A percentile compares a stretch with the other conserved stretches of the same genome.
Evolutionary conservation across 2,888 invertebrate species (phyloP).

Genomic region (Drosophila eohydei): DNA sequence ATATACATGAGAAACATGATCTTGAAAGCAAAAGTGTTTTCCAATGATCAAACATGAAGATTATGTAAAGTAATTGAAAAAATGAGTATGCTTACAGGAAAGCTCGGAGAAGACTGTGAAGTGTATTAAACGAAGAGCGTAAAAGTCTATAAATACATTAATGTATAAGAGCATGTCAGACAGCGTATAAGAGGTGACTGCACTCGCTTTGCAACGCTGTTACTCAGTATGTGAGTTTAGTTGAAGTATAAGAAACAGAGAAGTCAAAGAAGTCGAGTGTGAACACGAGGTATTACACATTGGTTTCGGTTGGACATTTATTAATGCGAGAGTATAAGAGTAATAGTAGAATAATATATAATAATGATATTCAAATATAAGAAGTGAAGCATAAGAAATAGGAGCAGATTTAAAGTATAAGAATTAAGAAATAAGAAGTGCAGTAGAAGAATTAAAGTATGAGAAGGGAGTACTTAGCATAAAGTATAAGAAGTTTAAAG

Average conservation of each 20-base stretch:
- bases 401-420: too few species aligned
- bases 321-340: too few species aligned
- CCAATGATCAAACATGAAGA: background rate
- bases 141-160: background rate
- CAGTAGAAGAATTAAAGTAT: background rate
- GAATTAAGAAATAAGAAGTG: background rate
- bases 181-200: too few species aligned
- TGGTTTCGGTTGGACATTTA: background rate
- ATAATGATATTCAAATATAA: too few species aligned
- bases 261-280: background rate
- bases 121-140: background rate
- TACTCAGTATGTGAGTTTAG: too few species aligned
- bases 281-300: too few species aligned
- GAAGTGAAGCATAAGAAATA: too few species aligned
- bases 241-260: background rate
- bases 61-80: background rate
- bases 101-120: background rate
- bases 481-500: background rate
- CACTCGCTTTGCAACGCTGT: too few species aligned
- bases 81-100: background rate
- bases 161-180: background rate
- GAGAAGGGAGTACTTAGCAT: background rate
- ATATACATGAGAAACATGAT: constrained; percentile 1
- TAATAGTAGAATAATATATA: too few species aligned
- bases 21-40: constrained; percentile 6